Evolutionary conservation across 2,113 vertebrate species (phyloP).

Genomic region (Cyanoliseus patagonus): DNA sequence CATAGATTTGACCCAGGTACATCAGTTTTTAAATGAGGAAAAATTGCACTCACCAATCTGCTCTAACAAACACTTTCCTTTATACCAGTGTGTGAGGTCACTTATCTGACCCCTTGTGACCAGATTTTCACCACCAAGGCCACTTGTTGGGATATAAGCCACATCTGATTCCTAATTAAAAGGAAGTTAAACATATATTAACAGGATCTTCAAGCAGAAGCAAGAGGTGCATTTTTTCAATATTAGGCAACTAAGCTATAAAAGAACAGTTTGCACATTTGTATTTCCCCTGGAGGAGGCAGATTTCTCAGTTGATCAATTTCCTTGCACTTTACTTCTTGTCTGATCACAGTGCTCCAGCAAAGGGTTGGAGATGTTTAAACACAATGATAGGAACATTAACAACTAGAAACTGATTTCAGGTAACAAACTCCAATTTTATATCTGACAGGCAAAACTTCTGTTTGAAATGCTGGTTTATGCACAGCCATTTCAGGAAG

Average conservation of each 20-base stretch:
- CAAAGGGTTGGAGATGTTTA: not conserved
- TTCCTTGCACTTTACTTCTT: not conserved
- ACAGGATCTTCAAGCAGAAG: not conserved
- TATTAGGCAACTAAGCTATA: not conserved
- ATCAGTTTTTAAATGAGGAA: not conserved
- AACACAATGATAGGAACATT: not conserved
- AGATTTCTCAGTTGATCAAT: not conserved
- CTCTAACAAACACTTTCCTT: conserved; percentile 89
- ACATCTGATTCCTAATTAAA: conserved; percentile 90
- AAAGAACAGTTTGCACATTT: not conserved
- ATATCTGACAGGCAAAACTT: not conserved
- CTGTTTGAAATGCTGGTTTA: not conserved
- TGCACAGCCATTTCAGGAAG: not conserved
- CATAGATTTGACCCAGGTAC: not conserved
- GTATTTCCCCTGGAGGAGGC: not conserved
- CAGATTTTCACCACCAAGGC: conserved; percentile 95
- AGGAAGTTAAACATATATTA: not conserved
- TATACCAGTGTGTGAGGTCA: conserved; percentile 90
- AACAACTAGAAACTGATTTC: not conserved
- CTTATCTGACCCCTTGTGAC: conserved; percentile 79
- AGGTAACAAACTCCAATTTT: not conserved
- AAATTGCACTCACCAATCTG: conserved; percentile 86
- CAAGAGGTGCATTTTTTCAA: not conserved
- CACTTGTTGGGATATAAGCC: conserved; percentile 93
- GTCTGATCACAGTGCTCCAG: not conserved